These are phyloP conservation scores for Amazona ochrocephala DNA, from an alignment of 2,797 vertebrate genomes.

Conservation along the genomic window DNA sequence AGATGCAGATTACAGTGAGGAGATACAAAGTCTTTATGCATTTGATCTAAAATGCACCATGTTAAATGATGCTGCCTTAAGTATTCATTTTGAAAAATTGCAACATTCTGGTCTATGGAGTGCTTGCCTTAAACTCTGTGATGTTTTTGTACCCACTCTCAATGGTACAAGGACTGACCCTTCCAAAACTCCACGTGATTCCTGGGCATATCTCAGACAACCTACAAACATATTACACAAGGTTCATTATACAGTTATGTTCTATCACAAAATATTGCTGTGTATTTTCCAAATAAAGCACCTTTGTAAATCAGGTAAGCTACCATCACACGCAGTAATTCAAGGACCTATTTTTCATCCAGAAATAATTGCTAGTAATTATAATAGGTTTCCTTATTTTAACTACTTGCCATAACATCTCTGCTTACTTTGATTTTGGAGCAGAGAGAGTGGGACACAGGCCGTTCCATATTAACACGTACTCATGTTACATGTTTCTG, in stretches of 20 bases:
- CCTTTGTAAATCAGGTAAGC: neutral
- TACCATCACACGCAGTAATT: accelerated
- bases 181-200: neutral
- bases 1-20: neutral
- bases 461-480: neutral
- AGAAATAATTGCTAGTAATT: neutral
- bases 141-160: neutral
- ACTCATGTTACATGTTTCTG: neutral
- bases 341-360: neutral
- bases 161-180: neutral
- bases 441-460: neutral
- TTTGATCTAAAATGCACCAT: neutral
- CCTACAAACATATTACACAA: neutral
- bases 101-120: neutral
- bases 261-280: neutral
- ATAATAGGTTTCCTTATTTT: neutral
- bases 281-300: neutral
- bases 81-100: neutral
- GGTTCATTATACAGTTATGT: neutral
- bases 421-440: neutral
- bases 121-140: neutral
- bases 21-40: neutral
- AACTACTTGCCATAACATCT: neutral
- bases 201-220: neutral
- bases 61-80: neutral